These are phyloP conservation scores for Eurytoma californica DNA, from an alignment of 2,888 invertebrate genomes.

Conservation along the genomic window DNA sequence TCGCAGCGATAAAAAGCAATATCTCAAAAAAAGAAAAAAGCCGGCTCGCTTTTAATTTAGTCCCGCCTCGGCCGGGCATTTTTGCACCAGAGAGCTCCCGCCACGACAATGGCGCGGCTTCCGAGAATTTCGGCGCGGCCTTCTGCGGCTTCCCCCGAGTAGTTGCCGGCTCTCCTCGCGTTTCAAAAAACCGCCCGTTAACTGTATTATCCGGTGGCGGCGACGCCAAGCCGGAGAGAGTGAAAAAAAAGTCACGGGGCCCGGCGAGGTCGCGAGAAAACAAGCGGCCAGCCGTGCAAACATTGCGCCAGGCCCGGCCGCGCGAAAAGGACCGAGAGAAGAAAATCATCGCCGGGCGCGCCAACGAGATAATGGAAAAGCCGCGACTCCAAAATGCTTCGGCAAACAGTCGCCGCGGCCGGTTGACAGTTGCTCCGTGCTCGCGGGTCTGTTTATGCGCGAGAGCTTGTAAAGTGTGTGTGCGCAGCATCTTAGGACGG, in stretches of 20 bases:
- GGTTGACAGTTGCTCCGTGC: no score
- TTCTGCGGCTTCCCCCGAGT: no score
- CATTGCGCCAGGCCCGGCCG: neutral
- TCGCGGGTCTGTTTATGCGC: neutral
- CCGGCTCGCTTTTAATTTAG: no score
- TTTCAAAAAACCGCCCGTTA: conserved; percentile 21
- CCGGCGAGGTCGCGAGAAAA: conserved; percentile 4
- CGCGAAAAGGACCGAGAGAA: conserved; percentile 15
- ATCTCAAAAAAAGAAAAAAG: no score
- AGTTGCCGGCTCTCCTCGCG: neutral
- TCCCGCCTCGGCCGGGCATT: no score
- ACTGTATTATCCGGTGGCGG: conserved; percentile 4
- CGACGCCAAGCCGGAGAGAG: neutral
- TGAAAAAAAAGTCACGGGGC: neutral
- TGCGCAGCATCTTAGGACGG: no score
- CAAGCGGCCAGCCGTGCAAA: conserved; percentile 9
- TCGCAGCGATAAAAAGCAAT: no score
- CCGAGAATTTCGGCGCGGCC: no score
- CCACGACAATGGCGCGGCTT: no score
- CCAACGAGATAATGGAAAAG: conserved; percentile 12
- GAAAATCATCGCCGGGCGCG: neutral
- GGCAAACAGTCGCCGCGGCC: conserved; percentile 15
- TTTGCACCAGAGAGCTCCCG: no score
- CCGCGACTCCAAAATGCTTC: conserved; percentile 7
- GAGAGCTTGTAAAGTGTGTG: neutral